Conservation (phyloP, 2,797 vertebrate species). For the Mormyrops boulengeri region DNA sequence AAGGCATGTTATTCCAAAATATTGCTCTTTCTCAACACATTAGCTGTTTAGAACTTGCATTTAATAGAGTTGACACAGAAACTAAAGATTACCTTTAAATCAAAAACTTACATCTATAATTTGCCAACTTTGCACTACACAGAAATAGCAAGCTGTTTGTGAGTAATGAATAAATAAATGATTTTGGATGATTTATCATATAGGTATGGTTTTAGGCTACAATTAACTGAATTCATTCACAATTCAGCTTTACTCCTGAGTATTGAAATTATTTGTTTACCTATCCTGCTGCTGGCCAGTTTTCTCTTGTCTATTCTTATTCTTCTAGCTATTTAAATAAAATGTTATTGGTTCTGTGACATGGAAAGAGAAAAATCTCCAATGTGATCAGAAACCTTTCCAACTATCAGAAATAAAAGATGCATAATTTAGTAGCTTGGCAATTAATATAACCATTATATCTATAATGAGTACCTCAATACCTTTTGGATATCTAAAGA, state of each 20-base stretch:
- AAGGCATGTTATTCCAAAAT: neutral
- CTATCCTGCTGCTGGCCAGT: neutral
- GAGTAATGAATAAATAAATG: neutral
- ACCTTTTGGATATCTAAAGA: neutral
- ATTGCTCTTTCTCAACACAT: neutral
- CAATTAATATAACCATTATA: neutral
- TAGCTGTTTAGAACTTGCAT: neutral
- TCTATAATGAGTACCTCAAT: neutral
- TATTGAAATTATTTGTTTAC: neutral
- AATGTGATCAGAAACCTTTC: neutral
- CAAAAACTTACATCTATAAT: neutral
- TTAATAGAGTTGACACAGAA: neutral
- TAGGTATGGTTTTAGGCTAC: neutral
- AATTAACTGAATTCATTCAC: neutral
- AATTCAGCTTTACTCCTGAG: neutral
- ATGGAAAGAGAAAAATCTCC: neutral
- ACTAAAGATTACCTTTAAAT: neutral
- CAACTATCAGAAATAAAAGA: neutral
- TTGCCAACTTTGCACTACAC: neutral
- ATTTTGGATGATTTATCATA: neutral
- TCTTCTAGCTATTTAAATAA: neutral
- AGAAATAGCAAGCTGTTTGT: neutral
- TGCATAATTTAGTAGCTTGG: neutral
- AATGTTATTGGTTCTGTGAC: neutral
- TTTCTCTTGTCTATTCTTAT: neutral